Percentiles rank a stretch among this genome's conserved stretches.
These are phyloP conservation scores for Brachionus koreanus DNA, from an alignment of 1,140 invertebrate genomes.

Conservation along the genomic window DNA sequence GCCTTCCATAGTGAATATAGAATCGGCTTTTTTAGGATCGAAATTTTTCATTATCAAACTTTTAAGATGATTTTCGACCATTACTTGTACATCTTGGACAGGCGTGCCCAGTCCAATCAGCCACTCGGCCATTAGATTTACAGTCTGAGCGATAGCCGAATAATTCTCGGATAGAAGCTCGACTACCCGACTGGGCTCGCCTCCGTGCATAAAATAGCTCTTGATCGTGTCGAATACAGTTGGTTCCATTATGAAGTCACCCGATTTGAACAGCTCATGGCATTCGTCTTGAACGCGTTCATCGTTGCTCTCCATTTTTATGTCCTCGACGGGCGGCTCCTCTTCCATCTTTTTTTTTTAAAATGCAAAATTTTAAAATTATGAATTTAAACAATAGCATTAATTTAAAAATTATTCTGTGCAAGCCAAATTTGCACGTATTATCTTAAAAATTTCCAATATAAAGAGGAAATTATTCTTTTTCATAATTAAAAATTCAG, in stretches of 20 bases:
- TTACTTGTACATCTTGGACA: conserved; percentile 87
- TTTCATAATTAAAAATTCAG: background rate
- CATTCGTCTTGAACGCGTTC: conserved; percentile 69
- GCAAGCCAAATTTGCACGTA: background rate
- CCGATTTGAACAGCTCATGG: conserved; percentile 62
- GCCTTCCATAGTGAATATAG: conserved; percentile 95
- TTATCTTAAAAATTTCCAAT: background rate
- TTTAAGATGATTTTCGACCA: conserved; percentile 95
- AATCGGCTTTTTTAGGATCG: conserved; percentile 96
- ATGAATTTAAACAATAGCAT: background rate
- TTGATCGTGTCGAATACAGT: conserved; percentile 88
- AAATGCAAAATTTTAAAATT: background rate
- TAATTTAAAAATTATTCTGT: background rate
- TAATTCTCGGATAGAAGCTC: conserved; percentile 92
- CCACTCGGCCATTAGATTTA: conserved; percentile 93
- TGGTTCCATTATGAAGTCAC: conserved; percentile 98
- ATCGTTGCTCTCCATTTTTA: background rate
- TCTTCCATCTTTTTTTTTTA: background rate
- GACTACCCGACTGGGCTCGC: conserved; percentile 90
- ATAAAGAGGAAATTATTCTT: background rate
- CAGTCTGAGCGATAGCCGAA: conserved; percentile 90
- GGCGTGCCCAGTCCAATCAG: conserved; percentile 79
- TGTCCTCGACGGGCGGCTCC: background rate
- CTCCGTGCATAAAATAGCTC: conserved; percentile 89
- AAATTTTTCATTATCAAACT: conserved; percentile 96